Base-by-base conservation (phyloP, 2,888 invertebrate species). In the Taphrorychus bicolor region DNA sequence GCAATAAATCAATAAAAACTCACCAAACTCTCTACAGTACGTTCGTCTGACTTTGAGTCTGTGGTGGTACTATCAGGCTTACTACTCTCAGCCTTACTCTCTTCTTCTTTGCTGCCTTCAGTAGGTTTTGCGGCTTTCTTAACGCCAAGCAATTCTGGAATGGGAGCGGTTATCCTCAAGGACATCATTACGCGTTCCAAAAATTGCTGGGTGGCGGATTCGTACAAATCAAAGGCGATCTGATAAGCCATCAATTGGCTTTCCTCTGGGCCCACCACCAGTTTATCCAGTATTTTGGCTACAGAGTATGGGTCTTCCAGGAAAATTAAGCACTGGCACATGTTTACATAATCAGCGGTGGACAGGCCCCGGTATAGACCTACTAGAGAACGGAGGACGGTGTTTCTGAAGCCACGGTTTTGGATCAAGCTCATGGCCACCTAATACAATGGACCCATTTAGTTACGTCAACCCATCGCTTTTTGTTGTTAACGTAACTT, bases 131-230 rank as follows among this genome's bases (percentile, higher is more conserved):
- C 49, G 9, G 51, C 23, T 41, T 32, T 57, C 75, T 91, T 92
- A 4, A 89, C 90, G 73, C 90, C 88, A 11, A 92, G 83, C 1
- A 92, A 89, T 66, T 89, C 87, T 3, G 94, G 93, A 70, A 93
- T 89, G 0, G 94, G 94, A 18, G 94, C 93, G 14, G 93, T 93
- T 53, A 89, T 88, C 75, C 91, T 87, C 5, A 97, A 83, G 16
- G 94, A 93, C 79, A 93, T 91, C 71, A 95, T 82, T 7, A 97
- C 94, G 74, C 93, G 88, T 7, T 92, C 92, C 57, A 99, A 85
- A 82, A 98, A 98, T 81, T 98, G 97, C 83, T 99, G 99, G 1
- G 98, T 98, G 0, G 98, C 99, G 45, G 97, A 97, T 82, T 99
- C 99, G 80, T 99, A 99, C 74, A 99, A 87, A 86, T 99, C 99